These are phyloP conservation scores for Tadarida brasiliensis DNA, from an alignment of 2,797 vertebrate genomes.

Conservation along the genomic window DNA sequence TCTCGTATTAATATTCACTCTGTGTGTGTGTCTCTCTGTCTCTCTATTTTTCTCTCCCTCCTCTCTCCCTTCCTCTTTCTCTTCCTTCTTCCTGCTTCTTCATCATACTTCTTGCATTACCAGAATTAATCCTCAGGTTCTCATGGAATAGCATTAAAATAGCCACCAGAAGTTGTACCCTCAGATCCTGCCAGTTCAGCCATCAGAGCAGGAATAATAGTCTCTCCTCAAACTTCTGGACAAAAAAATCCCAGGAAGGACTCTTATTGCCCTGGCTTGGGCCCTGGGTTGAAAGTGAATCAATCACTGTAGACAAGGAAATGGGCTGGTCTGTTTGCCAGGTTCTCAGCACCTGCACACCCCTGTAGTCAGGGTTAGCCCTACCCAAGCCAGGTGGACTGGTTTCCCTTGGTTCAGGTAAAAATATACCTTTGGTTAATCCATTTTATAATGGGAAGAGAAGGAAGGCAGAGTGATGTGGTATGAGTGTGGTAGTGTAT, in stretches of 20 bases:
- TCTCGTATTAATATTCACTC: too few species aligned
- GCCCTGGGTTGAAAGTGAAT: not conserved
- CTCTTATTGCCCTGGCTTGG: not conserved
- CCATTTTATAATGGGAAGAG: not conserved
- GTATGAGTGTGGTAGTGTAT: not conserved
- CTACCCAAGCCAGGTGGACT: not conserved
- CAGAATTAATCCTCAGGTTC: conserved; percentile 27
- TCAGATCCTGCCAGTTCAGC: not conserved
- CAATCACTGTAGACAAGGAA: not conserved
- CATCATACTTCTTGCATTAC: not conserved
- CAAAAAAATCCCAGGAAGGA: not conserved
- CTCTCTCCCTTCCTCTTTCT: not conserved
- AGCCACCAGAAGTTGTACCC: not conserved
- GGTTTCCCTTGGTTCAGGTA: not conserved
- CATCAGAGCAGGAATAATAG: not conserved
- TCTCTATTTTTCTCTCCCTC: not conserved
- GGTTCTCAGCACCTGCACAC: not conserved
- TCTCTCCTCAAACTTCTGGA: not conserved
- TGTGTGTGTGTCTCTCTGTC: not conserved
- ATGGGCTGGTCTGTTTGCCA: not conserved
- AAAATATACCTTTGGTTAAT: not conserved
- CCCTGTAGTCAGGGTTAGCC: not conserved
- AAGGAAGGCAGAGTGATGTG: not conserved
- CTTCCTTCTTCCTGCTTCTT: not conserved
- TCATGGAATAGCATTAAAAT: not conserved